Percentiles rank a stretch among this genome's conserved stretches.
Conservation (phyloP, 2,797 vertebrate species). For the Xyrichtys novacula region DNA sequence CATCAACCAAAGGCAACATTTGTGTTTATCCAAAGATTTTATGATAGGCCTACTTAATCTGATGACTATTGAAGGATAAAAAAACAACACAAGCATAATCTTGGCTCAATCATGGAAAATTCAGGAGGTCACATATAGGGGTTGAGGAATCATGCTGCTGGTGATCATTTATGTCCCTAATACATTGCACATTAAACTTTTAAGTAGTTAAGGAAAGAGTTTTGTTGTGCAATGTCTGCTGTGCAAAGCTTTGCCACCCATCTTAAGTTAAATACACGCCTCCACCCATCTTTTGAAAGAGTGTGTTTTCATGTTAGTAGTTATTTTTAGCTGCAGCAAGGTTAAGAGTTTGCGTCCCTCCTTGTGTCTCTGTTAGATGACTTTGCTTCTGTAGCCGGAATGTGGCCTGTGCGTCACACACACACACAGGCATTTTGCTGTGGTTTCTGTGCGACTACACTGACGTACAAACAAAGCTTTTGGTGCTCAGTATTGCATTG, state of each 20-base stretch:
- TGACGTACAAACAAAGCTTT: background rate
- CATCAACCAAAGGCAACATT: too few species aligned
- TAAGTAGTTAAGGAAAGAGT: too few species aligned
- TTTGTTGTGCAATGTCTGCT: background rate
- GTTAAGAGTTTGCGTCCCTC: background rate
- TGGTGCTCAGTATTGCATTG: background rate
- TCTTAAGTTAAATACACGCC: background rate
- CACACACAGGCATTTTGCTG: background rate
- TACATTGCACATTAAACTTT: too few species aligned
- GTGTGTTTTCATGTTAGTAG: background rate
- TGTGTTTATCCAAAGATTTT: too few species aligned
- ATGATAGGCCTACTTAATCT: too few species aligned
- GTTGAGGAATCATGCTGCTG: too few species aligned
- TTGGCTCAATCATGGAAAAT: too few species aligned
- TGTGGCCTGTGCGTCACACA: constrained; percentile 6
- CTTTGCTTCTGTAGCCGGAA: constrained; percentile 4
- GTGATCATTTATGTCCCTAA: too few species aligned
- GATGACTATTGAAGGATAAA: too few species aligned
- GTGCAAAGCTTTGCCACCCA: background rate
- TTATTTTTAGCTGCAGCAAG: background rate
- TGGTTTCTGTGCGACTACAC: background rate
- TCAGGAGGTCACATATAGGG: too few species aligned
- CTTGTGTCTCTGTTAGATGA: background rate
- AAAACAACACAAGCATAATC: too few species aligned
- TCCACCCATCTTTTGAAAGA: background rate